phyloP scores from a whole-genome alignment of 1,140 invertebrate genomes.

The Micrasema minimum region DNA sequence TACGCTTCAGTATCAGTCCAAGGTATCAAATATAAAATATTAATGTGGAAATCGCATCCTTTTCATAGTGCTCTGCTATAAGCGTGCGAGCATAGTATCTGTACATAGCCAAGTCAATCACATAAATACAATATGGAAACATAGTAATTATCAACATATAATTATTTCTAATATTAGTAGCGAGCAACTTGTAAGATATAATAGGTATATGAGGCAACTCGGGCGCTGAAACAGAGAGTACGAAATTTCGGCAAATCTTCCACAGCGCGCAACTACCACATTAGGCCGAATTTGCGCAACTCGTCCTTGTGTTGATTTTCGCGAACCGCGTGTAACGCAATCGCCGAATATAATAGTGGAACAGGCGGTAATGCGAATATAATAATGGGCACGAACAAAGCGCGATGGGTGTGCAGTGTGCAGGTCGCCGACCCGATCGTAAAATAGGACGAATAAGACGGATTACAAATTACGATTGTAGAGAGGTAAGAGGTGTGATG shows the following conservation, averaged over 20 bases:
- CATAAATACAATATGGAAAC: no score
- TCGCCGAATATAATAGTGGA: constrained; percentile 8
- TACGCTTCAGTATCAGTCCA: no score
- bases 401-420: constrained; percentile 13
- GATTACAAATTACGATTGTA: constrained; percentile 22
- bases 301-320: constrained; percentile 39
- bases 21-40: no score
- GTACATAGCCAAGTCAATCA: no score
- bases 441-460: constrained; percentile 24
- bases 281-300: constrained; percentile 47
- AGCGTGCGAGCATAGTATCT: no score
- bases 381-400: constrained; percentile 34
- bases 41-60: no score
- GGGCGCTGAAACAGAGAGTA: background rate
- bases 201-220: constrained; percentile 8
- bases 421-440: constrained; percentile 2
- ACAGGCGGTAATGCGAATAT: constrained; percentile 20
- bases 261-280: constrained; percentile 22
- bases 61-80: no score
- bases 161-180: background rate
- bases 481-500: constrained; percentile 9
- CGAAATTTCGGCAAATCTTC: constrained; percentile 10
- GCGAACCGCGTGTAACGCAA: constrained; percentile 23
- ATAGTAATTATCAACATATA: no score
- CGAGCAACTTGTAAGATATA: no score